phyloP scores from a whole-genome alignment of 2,888 invertebrate genomes.

The Parochlus steinenii region DNA sequence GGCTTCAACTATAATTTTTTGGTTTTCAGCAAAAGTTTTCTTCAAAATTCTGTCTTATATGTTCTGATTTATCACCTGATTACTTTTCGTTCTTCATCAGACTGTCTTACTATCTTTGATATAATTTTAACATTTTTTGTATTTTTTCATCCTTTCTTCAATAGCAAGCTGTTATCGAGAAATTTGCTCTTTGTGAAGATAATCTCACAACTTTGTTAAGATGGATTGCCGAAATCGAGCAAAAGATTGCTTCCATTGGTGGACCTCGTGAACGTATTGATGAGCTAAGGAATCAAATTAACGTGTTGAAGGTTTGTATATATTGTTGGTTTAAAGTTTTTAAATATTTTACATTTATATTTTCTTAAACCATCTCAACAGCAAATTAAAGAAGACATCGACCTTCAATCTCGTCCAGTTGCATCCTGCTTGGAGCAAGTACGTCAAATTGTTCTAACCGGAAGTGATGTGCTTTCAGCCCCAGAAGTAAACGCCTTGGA shows the following conservation, averaged over 20 bases:
- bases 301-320: slow-evolving; percentile 55
- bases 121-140: slow-evolving; percentile 12
- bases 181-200: slow-evolving; percentile 82
- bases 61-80: slow-evolving; percentile 1
- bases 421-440: slow-evolving; percentile 78
- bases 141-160: slow-evolving; percentile 12
- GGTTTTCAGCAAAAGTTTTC: slow-evolving; percentile 12
- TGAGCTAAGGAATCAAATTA: slow-evolving; percentile 76
- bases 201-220: slow-evolving; percentile 66
- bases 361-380: slow-evolving; percentile 24
- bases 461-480: slow-evolving; percentile 79
- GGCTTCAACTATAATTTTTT: too few relatives aligned
- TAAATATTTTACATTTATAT: slow-evolving; percentile 2
- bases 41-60: not conserved
- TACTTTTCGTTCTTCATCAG: not conserved
- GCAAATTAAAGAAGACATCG: slow-evolving; percentile 81
- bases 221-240: slow-evolving; percentile 76
- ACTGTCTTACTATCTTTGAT: not conserved
- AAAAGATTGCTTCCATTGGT: slow-evolving; percentile 67
- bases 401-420: slow-evolving; percentile 68
- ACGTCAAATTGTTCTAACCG: slow-evolving; percentile 74
- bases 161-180: slow-evolving; percentile 91
- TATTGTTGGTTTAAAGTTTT: slow-evolving; percentile 1
- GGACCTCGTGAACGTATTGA: slow-evolving; percentile 75
- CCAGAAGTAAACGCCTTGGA: slow-evolving; percentile 80